Percentiles rank a stretch among this genome's conserved stretches.
Conservation (phyloP, 2,888 invertebrate genomes). For the Cheilosia vernalis region DNA sequence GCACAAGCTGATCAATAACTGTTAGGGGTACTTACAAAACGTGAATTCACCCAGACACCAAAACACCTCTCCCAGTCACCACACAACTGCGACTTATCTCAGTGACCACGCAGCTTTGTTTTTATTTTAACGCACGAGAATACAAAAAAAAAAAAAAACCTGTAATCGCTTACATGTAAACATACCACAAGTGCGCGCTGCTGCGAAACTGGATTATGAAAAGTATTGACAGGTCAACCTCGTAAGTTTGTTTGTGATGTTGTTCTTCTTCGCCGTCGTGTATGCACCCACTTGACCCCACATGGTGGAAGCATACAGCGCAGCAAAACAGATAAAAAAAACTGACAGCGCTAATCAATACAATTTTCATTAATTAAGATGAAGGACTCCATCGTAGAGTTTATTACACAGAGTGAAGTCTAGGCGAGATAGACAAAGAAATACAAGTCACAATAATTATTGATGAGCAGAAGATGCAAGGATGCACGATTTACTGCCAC, state of each 20-base stretch:
- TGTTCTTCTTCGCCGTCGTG: not conserved
- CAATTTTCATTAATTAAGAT: constrained; percentile 53
- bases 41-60: constrained; percentile 55
- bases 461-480: constrained; percentile 28
- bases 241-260: constrained; percentile 34
- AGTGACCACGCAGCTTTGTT: constrained; percentile 45
- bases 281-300: constrained; percentile 62
- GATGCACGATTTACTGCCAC: constrained; percentile 33
- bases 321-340: not conserved
- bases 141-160: constrained; percentile 19
- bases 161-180: constrained; percentile 43
- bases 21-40: constrained; percentile 62
- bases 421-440: not conserved
- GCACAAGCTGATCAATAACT: constrained; percentile 61
- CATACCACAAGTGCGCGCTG: constrained; percentile 36
- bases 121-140: no score
- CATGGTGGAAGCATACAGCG: constrained; percentile 7
- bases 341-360: constrained; percentile 38
- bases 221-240: constrained; percentile 69
- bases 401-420: constrained; percentile 19
- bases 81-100: constrained; percentile 33
- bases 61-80: not conserved
- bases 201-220: constrained; percentile 57
- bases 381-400: constrained; percentile 40
- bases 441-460: constrained; percentile 42